Conservation (phyloP, 2,113 vertebrate genomes). For the Muntiacus muntjak region DNA sequence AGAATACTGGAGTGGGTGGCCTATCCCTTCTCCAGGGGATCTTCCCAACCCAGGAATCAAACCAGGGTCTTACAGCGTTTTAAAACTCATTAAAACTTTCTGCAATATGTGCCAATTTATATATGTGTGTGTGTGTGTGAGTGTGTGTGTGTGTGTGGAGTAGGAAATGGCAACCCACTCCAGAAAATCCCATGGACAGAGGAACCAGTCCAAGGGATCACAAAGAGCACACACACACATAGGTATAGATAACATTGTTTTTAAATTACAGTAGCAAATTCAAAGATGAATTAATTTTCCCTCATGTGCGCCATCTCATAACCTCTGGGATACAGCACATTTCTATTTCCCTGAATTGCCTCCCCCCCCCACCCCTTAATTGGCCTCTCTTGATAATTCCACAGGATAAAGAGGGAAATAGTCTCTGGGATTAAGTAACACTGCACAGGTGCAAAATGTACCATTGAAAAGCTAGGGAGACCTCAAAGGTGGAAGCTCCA, state of each 20-base stretch:
- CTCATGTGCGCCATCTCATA: neutral
- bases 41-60: neutral
- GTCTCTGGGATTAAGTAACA: constrained; percentile 59
- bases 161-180: neutral
- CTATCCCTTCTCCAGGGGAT: neutral
- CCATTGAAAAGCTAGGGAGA: constrained; percentile 46
- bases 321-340: neutral
- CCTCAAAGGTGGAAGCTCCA: constrained; percentile 49
- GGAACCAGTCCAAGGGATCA: neutral
- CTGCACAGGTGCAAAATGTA: constrained; percentile 54
- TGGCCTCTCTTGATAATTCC: constrained; percentile 57
- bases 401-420: constrained; percentile 50
- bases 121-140: rapidly evolving
- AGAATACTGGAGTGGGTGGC: neutral
- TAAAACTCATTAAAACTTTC: constrained; percentile 6
- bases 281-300: constrained; percentile 36
- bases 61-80: neutral
- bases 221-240: neutral
- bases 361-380: neutral
- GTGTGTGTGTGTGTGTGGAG: neutral
- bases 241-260: neutral
- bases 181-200: neutral
- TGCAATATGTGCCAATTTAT: neutral
- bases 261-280: constrained; percentile 37
- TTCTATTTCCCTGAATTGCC: constrained; percentile 42